Percentiles rank a stretch among this genome's conserved stretches.
These are phyloP conservation scores for Physella acuta DNA, from an alignment of 1,140 invertebrate genomes.

Conservation along the genomic window DNA sequence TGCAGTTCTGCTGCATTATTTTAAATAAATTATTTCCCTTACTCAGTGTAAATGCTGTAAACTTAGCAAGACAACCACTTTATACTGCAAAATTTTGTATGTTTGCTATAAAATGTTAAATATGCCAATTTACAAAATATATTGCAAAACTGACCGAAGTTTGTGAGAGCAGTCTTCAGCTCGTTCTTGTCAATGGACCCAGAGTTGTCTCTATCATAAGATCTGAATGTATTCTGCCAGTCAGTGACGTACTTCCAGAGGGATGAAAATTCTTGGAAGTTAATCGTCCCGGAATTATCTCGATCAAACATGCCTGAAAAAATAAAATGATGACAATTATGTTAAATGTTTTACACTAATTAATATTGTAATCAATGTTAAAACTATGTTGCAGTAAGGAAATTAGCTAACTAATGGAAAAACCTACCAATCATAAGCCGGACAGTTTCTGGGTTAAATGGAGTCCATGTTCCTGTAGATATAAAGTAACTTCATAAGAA, in stretches of 20 bases:
- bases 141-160: slow-evolving; percentile 77
- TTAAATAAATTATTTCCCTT: too few relatives aligned
- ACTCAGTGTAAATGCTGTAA: too few relatives aligned
- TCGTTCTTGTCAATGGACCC: slow-evolving; percentile 93
- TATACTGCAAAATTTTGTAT: too few relatives aligned
- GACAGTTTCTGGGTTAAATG: slow-evolving; percentile 97
- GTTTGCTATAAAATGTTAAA: too few relatives aligned
- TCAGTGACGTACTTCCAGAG: slow-evolving; percentile 99
- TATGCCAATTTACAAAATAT: too few relatives aligned
- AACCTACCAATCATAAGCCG: slow-evolving; percentile 86
- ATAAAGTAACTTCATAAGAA: not conserved
- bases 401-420: not conserved
- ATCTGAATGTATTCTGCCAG: slow-evolving; percentile 94
- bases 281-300: slow-evolving; percentile 84
- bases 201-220: slow-evolving; percentile 91
- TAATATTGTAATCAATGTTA: not conserved
- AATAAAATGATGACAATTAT: not conserved
- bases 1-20: too few relatives aligned
- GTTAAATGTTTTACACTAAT: not conserved
- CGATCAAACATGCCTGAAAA: slow-evolving; percentile 94
- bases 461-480: slow-evolving; percentile 81
- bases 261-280: slow-evolving; percentile 91
- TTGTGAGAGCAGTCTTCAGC: slow-evolving; percentile 83
- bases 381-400: not conserved
- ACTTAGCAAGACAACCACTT: too few relatives aligned